Evolutionary conservation across 2,797 vertebrate genomes (phyloP).

Genomic region (Urocyon cinereoargenteus): DNA sequence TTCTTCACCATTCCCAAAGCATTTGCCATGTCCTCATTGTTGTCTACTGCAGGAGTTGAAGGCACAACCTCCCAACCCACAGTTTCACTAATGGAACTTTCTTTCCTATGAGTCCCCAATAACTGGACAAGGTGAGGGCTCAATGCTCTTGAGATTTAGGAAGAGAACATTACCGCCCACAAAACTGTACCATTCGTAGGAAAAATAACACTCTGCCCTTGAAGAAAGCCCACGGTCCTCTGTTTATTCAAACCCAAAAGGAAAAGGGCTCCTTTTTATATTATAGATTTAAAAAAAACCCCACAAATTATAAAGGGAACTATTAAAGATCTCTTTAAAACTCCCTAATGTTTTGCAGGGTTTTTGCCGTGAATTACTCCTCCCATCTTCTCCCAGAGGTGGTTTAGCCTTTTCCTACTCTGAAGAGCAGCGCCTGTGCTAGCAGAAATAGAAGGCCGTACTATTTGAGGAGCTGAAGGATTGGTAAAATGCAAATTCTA

Average conservation of each 20-base stretch:
- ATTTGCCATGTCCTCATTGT: not conserved
- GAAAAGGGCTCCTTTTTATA: not conserved
- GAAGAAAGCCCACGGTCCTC: not conserved
- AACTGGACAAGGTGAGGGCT: not conserved
- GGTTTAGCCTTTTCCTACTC: not conserved
- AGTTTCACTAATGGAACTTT: not conserved
- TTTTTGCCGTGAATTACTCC: not conserved
- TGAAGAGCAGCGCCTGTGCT: not conserved
- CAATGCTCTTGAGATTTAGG: not conserved
- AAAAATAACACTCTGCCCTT: not conserved
- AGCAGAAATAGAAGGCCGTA: not conserved
- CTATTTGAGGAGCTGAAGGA: not conserved
- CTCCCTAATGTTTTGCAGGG: not conserved
- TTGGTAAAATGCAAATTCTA: not conserved
- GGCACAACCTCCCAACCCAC: not conserved
- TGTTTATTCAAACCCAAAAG: slow-evolving; percentile 41
- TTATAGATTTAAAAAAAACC: not conserved
- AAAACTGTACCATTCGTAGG: not conserved
- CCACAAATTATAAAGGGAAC: not conserved
- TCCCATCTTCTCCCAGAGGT: not conserved
- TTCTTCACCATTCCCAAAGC: not conserved
- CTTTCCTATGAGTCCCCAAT: not conserved
- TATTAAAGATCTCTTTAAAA: not conserved
- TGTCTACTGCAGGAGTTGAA: not conserved
- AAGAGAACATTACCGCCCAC: not conserved